Evolutionary conservation across 1,140 invertebrate genomes (phyloP), one percentile per base, ranked within the genome.

Genomic region (Bombus sibiricus): DNA sequence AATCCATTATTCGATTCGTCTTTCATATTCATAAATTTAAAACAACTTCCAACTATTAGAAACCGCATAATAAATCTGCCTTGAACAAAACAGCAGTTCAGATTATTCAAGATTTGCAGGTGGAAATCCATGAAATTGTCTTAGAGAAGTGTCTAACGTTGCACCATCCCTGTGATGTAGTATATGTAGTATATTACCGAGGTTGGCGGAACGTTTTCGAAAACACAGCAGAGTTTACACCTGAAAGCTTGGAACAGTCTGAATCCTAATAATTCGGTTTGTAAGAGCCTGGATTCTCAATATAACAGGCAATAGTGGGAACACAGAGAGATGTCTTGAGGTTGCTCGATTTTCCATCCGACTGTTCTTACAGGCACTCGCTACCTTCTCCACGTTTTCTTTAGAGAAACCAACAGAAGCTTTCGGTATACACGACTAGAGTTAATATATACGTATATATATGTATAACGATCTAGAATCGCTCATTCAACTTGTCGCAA

Each of bases 381-480:
- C 72, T 86, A 73, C 57, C 81, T 87, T 71, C 43, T 74, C 73
- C 66, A 57, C 72, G 59, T 71, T 57, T 66, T 78, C 22, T 87
- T 72, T 57, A 81, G 28, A 69, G 47, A 81, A 75, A 85, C 59
- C 57, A 81, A 85, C 41, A 81, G 71, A 85, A 85, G 76, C 57
- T 66, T 72, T 41, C n/a, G 25, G 15, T 57, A 25, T 37, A 81
- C 69, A 74, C 77, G 84, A 66, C 69, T 57, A 68, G 25, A 12
- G 12, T 37, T 28, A 18, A 53, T 71, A 41, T 18, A 25, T 32
- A 59, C 25, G 28, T 28, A 13, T 62, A n/a, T 62, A n/a, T n/a
- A n/a, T 62, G 59, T 62, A 13, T 34, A 64, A 47, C 66, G 62
- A 88, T 75, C 87, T 66, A 88, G 69, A 83, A 86, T 47, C 83